These are phyloP conservation scores for Trididemnum nubilum DNA, from an alignment of 23 tunicate species.

Conservation along the genomic window DNA sequence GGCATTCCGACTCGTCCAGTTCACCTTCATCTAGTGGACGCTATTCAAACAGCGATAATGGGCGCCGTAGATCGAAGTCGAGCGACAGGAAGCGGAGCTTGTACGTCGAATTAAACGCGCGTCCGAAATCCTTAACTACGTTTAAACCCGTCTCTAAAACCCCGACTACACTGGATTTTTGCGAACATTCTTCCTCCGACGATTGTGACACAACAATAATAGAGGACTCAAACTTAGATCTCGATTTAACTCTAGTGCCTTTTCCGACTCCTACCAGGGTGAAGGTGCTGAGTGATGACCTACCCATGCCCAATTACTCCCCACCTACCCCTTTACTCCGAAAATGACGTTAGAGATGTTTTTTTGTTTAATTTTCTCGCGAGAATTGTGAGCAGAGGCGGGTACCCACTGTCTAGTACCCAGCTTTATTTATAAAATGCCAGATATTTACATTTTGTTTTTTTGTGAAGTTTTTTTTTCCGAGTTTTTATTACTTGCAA, in stretches of 20 bases:
- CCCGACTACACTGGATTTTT: background rate
- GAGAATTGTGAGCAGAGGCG: no score
- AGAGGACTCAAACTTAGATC: slow-evolving; percentile 46
- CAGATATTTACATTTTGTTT: no score
- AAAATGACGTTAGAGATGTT: background rate
- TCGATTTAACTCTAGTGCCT: slow-evolving; percentile 33
- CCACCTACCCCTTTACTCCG: slow-evolving; percentile 50
- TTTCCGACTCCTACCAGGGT: slow-evolving; percentile 49
- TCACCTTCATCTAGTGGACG: slow-evolving; percentile 14
- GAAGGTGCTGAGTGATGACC: background rate
- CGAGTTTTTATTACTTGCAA: background rate
- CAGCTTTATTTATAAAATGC: no score
- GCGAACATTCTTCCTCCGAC: background rate
- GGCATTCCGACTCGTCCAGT: background rate
- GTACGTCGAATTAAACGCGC: slow-evolving; percentile 53
- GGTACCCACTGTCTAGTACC: no score
- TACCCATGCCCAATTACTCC: slow-evolving; percentile 45
- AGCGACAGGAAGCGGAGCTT: background rate
- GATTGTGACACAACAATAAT: slow-evolving; percentile 53
- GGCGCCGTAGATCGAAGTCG: slow-evolving; percentile 15
- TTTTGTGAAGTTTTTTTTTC: background rate
- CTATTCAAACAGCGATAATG: background rate
- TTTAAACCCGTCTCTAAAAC: slow-evolving; percentile 37
- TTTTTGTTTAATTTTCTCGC: background rate
- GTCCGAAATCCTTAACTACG: slow-evolving; percentile 20